A percentile compares a stretch with the other conserved stretches of the same genome.
Evolutionary conservation across 2,888 invertebrate species (phyloP).

Genomic region (Acleris laterana): DNA sequence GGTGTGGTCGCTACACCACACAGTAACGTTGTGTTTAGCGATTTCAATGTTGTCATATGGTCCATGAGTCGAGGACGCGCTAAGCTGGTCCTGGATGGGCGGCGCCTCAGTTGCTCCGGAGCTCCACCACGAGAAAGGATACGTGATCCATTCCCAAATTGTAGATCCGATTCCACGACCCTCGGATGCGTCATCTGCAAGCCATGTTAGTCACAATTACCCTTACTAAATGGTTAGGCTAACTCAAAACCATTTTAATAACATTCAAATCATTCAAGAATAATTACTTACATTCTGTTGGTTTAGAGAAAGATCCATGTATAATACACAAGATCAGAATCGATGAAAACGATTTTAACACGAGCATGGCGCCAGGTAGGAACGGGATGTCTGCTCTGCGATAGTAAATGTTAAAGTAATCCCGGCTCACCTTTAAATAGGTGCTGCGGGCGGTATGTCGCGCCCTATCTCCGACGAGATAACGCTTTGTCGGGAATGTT

Average conservation of each 20-base stretch:
- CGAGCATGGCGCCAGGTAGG: conserved; percentile 56
- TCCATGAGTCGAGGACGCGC: conserved; percentile 49
- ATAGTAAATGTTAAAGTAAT: conserved; percentile 68
- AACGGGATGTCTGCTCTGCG: conserved; percentile 44
- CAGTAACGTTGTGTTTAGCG: conserved; percentile 66
- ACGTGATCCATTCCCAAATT: conserved; percentile 77
- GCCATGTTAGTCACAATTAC: conserved; percentile 45
- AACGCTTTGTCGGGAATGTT: conserved; percentile 76
- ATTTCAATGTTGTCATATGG: conserved; percentile 59
- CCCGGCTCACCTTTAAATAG: conserved; percentile 68
- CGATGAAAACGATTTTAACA: conserved; percentile 52
- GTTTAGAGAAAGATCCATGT: conserved; percentile 59
- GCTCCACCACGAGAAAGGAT: conserved; percentile 76
- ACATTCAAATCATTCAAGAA: not conserved
- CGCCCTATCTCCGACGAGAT: conserved; percentile 71
- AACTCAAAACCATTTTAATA: not conserved
- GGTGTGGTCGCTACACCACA: conserved; percentile 79
- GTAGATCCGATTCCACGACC: conserved; percentile 70
- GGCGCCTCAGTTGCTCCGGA: conserved; percentile 49
- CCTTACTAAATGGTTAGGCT: not conserved
- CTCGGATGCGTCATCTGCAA: conserved; percentile 67
- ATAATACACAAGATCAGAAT: conserved; percentile 56
- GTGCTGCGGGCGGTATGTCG: conserved; percentile 51
- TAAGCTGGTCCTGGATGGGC: conserved; percentile 52
- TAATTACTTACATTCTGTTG: conserved; percentile 65